A percentile compares a stretch with the other conserved stretches of the same genome.
Evolutionary conservation across 2,797 vertebrate genomes (phyloP).

Genomic region (Numenius phaeopus): DNA sequence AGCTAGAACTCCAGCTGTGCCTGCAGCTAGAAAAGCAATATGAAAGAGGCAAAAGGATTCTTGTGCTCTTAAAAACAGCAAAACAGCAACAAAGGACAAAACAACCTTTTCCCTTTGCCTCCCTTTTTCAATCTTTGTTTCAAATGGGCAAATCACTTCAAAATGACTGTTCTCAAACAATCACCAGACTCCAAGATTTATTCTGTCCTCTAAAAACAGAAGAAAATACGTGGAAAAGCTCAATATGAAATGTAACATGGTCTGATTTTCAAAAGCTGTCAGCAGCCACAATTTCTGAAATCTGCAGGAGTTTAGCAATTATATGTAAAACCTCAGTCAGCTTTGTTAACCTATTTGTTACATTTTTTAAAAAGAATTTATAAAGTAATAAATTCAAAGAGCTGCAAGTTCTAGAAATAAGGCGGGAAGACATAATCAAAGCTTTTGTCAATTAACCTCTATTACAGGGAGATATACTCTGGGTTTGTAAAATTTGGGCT

Average conservation of each 20-base stretch:
- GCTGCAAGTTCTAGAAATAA: background rate
- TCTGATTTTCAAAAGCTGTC: conserved; percentile 6
- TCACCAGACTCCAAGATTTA: background rate
- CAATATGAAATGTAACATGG: background rate
- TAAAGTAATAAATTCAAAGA: background rate
- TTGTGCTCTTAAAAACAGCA: conserved; percentile 1
- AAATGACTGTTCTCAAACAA: conserved; percentile 16
- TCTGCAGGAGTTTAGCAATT: background rate
- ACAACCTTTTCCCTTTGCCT: background rate
- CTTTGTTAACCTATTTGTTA: background rate
- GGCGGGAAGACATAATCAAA: background rate
- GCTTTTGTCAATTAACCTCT: background rate
- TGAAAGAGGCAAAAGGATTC: background rate
- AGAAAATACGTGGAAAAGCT: conserved; percentile 15
- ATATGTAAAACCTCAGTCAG: background rate
- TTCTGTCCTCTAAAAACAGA: background rate
- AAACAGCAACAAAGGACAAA: conserved; percentile 34
- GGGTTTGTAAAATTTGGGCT: background rate
- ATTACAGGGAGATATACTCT: background rate
- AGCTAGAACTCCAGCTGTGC: conserved; percentile 30
- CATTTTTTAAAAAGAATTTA: background rate
- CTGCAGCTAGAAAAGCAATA: background rate
- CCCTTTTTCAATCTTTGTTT: conserved; percentile 33
- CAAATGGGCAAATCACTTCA: conserved; percentile 37
- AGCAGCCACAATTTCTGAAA: background rate